These are phyloP conservation scores for Cygnus buccinator DNA, from an alignment of 2,113 vertebrate species.

Conservation along the genomic window DNA sequence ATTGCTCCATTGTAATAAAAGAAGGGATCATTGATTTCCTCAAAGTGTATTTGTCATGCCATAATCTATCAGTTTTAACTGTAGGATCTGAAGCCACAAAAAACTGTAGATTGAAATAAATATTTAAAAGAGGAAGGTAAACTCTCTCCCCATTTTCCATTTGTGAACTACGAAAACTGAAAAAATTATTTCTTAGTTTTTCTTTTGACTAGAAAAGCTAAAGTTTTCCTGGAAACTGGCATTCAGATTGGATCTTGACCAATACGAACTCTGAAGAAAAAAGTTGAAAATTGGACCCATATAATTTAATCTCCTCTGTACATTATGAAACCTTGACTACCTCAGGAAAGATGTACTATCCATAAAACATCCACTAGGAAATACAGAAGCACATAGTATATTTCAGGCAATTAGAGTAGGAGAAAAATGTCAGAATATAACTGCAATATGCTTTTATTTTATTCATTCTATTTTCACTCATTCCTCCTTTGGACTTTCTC, in stretches of 20 bases:
- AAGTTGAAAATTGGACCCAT: slow-evolving; percentile 2
- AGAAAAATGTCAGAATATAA: slow-evolving; percentile 53
- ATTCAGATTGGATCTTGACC: neutral
- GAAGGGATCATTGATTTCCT: slow-evolving; percentile 98
- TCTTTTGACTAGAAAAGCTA: neutral
- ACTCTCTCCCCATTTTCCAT: neutral
- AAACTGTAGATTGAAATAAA: slow-evolving; percentile 80
- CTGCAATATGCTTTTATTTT: slow-evolving; percentile 20
- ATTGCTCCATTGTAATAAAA: slow-evolving; percentile 97
- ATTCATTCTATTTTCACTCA: slow-evolving; percentile 49
- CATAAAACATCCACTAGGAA: neutral
- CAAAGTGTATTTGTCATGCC: slow-evolving; percentile 97
- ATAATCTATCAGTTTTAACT: slow-evolving; percentile 94
- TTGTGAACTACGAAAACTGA: neutral
- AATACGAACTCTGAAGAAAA: slow-evolving; percentile 38
- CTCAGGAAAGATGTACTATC: neutral
- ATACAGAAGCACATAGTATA: neutral
- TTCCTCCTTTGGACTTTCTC: slow-evolving; percentile 32
- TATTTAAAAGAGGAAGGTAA: neutral
- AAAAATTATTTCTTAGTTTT: neutral
- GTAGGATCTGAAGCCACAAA: slow-evolving; percentile 98
- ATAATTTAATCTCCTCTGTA: slow-evolving; percentile 3
- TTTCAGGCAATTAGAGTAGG: neutral
- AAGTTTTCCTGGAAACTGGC: neutral
- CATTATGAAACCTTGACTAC: neutral